These are phyloP conservation scores for Erebia epiphron DNA, from an alignment of 2,888 invertebrate genomes.

Conservation along the genomic window DNA sequence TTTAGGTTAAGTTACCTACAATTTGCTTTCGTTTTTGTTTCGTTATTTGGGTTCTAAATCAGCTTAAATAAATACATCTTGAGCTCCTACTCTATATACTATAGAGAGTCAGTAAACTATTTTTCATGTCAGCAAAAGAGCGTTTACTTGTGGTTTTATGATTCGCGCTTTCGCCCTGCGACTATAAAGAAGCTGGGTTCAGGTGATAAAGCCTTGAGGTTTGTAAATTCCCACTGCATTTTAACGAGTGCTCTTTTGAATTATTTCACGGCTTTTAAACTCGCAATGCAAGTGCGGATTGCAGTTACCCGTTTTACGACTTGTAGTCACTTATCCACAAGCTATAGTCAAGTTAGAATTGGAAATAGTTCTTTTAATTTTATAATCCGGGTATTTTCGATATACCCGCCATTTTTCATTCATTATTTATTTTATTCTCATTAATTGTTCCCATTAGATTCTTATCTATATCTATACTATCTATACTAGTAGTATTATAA, in stretches of 20 bases:
- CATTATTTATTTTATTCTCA: too few species aligned
- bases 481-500: too few species aligned
- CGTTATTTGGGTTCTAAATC: too few species aligned
- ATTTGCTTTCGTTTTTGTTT: neutral
- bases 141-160: slow-evolving; percentile 69
- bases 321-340: slow-evolving; percentile 43
- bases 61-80: neutral
- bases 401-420: neutral
- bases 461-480: too few species aligned
- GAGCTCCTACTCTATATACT: neutral
- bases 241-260: slow-evolving; percentile 74
- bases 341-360: slow-evolving; percentile 15
- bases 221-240: slow-evolving; percentile 69
- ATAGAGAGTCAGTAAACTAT: slow-evolving; percentile 75
- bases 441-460: too few species aligned
- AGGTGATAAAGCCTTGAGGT: slow-evolving; percentile 74
- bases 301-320: slow-evolving; percentile 59
- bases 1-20: too few species aligned
- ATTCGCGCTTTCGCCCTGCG: slow-evolving; percentile 19
- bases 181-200: slow-evolving; percentile 60
- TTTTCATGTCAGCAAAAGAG: slow-evolving; percentile 79
- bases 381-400: neutral
- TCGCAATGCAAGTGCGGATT: slow-evolving; percentile 59
- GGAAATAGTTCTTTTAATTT: slow-evolving; percentile 12
- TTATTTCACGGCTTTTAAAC: slow-evolving; percentile 75